Evolutionary conservation across 2,797 vertebrate species (phyloP).

Genomic region (Champsocephalus gunnari): DNA sequence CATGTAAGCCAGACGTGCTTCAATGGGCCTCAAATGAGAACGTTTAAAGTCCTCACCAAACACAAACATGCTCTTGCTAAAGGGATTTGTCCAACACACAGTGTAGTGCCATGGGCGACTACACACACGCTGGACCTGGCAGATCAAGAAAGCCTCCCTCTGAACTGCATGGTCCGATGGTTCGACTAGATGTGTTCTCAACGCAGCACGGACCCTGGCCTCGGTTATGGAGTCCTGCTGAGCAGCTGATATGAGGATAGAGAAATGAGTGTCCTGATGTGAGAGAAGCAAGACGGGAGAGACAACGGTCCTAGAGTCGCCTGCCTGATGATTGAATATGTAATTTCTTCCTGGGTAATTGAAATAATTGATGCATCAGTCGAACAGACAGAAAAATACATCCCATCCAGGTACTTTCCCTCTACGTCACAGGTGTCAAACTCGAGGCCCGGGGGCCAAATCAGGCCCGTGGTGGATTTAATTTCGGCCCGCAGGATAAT

Average conservation of each 20-base stretch:
- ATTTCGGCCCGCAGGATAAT: too few species aligned
- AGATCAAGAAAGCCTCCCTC: neutral
- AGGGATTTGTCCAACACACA: too few species aligned
- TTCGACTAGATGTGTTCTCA: neutral
- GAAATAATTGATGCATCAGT: too few species aligned
- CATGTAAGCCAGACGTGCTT: slow-evolving; percentile 4
- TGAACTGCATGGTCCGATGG: neutral
- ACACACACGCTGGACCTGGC: slow-evolving; percentile 1
- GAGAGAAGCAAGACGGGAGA: neutral
- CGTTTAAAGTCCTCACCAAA: neutral
- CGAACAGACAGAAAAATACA: too few species aligned
- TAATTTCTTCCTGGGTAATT: too few species aligned
- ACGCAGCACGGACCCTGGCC: slow-evolving; percentile 6
- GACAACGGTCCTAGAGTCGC: neutral
- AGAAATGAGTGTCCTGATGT: neutral
- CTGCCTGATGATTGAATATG: too few species aligned
- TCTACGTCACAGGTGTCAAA: too few species aligned
- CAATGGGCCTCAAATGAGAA: neutral
- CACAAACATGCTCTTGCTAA: neutral
- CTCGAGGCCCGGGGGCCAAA: too few species aligned
- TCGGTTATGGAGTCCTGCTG: slow-evolving; percentile 8
- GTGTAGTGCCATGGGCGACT: neutral
- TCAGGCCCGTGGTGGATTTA: too few species aligned
- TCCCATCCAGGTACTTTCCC: too few species aligned
- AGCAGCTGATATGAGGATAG: neutral